Evolutionary conservation across 2,888 invertebrate species (phyloP).

Genomic region (Hydroisotoma schaefferi): DNA sequence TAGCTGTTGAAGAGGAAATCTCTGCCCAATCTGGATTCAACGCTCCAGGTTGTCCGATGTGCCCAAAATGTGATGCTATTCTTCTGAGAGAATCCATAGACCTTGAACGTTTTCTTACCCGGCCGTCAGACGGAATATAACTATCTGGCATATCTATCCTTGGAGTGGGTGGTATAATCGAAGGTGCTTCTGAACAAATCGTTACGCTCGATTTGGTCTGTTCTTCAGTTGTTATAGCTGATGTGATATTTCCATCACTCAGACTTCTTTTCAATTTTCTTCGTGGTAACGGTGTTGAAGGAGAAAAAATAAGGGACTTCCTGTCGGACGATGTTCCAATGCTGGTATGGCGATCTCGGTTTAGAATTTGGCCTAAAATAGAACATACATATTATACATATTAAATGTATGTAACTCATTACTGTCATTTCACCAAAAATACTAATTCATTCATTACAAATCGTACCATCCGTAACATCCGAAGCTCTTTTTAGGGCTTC

Average conservation of each 20-base stretch:
- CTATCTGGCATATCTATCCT: conserved; percentile 13
- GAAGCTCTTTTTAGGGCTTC: conserved; percentile 35
- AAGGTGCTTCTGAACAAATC: conserved; percentile 11
- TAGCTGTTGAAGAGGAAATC: conserved; percentile 42
- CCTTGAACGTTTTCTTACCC: conserved; percentile 34
- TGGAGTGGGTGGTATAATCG: background rate
- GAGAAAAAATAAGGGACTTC: conserved; percentile 39
- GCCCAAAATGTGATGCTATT: conserved; percentile 31
- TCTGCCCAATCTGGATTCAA: conserved; percentile 42
- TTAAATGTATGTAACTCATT: background rate
- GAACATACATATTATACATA: background rate
- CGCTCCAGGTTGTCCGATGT: conserved; percentile 21
- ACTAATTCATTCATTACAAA: conserved; percentile 5
- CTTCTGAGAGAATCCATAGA: conserved; percentile 41
- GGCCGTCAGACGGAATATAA: conserved; percentile 25
- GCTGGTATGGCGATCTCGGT: conserved; percentile 45
- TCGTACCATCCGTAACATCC: conserved; percentile 23
- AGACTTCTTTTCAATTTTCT: conserved; percentile 46
- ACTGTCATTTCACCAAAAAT: background rate
- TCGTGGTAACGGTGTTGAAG: conserved; percentile 25
- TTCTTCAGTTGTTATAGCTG: conserved; percentile 6
- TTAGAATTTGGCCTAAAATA: conserved; percentile 11
- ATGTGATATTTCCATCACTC: conserved; percentile 48
- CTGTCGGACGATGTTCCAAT: conserved; percentile 46
- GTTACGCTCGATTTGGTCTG: background rate